phyloP scores from a whole-genome alignment of 2,113 vertebrate species.

The Mionectes macconnelli region DNA sequence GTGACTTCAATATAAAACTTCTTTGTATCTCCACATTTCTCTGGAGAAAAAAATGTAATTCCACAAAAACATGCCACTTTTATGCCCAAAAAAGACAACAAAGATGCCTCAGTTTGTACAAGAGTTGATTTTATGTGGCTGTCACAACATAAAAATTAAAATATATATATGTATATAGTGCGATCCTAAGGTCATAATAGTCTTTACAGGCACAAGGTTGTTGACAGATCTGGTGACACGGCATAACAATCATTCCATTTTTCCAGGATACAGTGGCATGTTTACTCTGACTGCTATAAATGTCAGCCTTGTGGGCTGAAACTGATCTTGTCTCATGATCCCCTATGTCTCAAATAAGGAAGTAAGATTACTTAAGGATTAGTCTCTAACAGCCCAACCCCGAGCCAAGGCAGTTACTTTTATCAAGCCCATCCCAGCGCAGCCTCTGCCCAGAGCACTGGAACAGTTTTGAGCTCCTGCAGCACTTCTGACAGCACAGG shows the following conservation, averaged over 20 bases:
- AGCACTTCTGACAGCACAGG: not conserved
- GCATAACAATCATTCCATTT: not conserved
- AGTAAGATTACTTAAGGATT: slow-evolving; percentile 1
- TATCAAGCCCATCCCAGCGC: accelerated
- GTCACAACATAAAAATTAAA: not conserved
- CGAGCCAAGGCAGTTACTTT: not conserved
- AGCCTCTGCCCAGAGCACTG: not conserved
- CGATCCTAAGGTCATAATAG: not conserved
- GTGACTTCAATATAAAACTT: not conserved
- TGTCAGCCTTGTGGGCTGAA: not conserved
- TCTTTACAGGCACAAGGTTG: not conserved
- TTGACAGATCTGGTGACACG: not conserved
- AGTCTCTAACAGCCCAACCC: not conserved
- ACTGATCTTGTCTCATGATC: not conserved
- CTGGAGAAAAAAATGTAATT: not conserved
- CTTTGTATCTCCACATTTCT: not conserved
- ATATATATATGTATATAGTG: not conserved
- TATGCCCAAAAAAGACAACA: not conserved
- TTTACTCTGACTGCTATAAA: not conserved
- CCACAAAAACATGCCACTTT: not conserved
- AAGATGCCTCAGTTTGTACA: not conserved
- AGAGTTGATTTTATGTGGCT: not conserved
- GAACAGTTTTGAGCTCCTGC: not conserved
- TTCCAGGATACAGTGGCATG: not conserved
- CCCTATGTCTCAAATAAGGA: not conserved